Base-by-base conservation (phyloP, 2,888 invertebrate genomes). In the Poecilobothrus nobilitatus region DNA sequence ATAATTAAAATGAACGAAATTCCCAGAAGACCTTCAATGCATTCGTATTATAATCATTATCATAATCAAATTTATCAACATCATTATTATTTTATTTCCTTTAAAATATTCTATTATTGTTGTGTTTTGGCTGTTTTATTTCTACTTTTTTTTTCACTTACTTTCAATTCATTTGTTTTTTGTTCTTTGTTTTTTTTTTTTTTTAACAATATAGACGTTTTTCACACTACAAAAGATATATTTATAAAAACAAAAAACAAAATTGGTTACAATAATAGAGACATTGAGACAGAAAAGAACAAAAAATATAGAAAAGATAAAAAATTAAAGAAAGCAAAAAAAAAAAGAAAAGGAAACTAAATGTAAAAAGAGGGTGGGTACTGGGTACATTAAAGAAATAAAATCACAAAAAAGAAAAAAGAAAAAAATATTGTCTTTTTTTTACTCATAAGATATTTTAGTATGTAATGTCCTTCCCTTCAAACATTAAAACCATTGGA, bases 31-130 rank as follows among this genome's bases (percentile, higher is more conserved):
- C 41, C 41, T 41, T 41, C 41, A 41, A 41, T 41, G 41, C 15
- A 15, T 41, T 41, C 7, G 7, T 41, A 12, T 41, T 41, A 41
- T 41, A 41, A 12, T 9, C 15, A 15, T 27, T 5, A 27, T 27
- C 27, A 27, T 27, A 2, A 27, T 4, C 27, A 27, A 4, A 4
- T 7, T 8, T 8, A 37, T 37, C 18, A 18, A 12, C 7, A 15
- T 53, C 15, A 15, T 53, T 53, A 53, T 53, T 53, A 53, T 53
- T 18, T 18, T 53, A 12, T 18, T 18, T 53, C 53, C 6, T n/a
- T 53, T 53, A 53, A 53, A 53, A 53, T 53, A 53, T 53, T 53
- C 53, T 53, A 53, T 53, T 44, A 44, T 44, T 44, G 44, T 7
- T n/a, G n/a, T n/a, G n/a, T n/a, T n/a, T n/a, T n/a, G n/a, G n/a